Percentiles rank a stretch among this genome's conserved stretches.
These are phyloP conservation scores for Mythimna ferrago DNA, from an alignment of 2,888 invertebrate genomes.

Conservation along the genomic window DNA sequence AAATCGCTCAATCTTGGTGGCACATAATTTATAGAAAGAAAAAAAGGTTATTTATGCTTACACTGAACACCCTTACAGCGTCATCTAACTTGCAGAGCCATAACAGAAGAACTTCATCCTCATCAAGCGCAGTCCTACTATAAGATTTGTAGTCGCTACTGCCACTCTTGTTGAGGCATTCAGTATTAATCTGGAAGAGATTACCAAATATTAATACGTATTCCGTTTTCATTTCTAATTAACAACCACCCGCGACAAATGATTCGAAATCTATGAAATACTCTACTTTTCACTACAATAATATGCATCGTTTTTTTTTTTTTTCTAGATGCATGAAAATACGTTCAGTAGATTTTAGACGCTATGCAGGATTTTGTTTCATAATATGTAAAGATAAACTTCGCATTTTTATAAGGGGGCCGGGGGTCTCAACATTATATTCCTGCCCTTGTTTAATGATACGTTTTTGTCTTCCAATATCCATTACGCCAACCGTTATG, in stretches of 20 bases:
- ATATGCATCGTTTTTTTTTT: too few species aligned
- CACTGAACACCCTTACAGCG: constrained; percentile 59
- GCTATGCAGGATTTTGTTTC: too few species aligned
- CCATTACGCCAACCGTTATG: neutral
- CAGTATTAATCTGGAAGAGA: constrained; percentile 40
- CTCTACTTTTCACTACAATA: too few species aligned
- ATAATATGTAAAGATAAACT: neutral
- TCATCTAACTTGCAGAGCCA: constrained; percentile 71
- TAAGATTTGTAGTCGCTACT: constrained; percentile 22
- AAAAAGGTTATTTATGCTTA: constrained; percentile 8
- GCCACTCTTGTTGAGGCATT: constrained; percentile 12
- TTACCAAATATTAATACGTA: neutral
- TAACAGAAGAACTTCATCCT: constrained; percentile 64
- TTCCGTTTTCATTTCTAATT: neutral
- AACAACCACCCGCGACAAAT: neutral
- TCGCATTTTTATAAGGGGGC: neutral
- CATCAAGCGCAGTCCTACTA: constrained; percentile 23
- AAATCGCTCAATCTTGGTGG: neutral
- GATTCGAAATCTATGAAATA: too few species aligned
- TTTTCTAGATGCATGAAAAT: too few species aligned
- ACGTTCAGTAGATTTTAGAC: too few species aligned
- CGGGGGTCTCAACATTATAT: neutral
- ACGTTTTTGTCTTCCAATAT: neutral
- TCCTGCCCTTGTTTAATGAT: neutral
- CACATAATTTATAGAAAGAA: neutral